phyloP scores from a whole-genome alignment of 2,113 vertebrate genomes.

The Halcyon malimbica region DNA sequence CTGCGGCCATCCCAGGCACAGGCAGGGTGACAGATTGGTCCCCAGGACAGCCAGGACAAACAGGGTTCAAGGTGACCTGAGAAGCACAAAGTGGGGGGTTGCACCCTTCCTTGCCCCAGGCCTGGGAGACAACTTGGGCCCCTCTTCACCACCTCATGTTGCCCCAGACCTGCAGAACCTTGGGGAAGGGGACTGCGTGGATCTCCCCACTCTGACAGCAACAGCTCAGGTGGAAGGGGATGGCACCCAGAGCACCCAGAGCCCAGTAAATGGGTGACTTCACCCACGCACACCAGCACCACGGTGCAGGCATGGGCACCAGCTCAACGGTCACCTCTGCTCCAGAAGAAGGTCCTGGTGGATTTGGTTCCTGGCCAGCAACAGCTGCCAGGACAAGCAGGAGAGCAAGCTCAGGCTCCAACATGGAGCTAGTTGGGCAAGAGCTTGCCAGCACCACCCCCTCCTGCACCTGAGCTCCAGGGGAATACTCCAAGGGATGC shows the following conservation, averaged over 20 bases:
- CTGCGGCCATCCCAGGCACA: background rate
- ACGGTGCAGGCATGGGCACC: accelerated
- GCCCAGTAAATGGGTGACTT: background rate
- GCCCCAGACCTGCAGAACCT: background rate
- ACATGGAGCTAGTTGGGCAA: accelerated
- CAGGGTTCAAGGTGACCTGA: background rate
- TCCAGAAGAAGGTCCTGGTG: background rate
- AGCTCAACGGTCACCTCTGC: background rate
- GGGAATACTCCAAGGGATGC: background rate
- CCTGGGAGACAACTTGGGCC: background rate
- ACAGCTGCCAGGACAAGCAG: background rate
- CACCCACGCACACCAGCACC: background rate
- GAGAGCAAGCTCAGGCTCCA: background rate
- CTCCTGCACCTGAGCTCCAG: background rate
- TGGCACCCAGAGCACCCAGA: too few species aligned
- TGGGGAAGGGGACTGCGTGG: accelerated
- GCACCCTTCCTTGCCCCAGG: background rate
- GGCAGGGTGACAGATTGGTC: background rate
- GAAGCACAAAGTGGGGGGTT: background rate
- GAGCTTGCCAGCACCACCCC: background rate
- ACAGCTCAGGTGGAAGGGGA: background rate
- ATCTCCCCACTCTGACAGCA: accelerated
- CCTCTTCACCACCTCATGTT: background rate
- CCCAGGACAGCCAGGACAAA: accelerated
- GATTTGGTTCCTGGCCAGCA: accelerated